Percentiles rank a stretch among this genome's conserved stretches.
Conservation (phyloP, 2,797 vertebrate genomes). For the Cyclopterus lumpus region DNA sequence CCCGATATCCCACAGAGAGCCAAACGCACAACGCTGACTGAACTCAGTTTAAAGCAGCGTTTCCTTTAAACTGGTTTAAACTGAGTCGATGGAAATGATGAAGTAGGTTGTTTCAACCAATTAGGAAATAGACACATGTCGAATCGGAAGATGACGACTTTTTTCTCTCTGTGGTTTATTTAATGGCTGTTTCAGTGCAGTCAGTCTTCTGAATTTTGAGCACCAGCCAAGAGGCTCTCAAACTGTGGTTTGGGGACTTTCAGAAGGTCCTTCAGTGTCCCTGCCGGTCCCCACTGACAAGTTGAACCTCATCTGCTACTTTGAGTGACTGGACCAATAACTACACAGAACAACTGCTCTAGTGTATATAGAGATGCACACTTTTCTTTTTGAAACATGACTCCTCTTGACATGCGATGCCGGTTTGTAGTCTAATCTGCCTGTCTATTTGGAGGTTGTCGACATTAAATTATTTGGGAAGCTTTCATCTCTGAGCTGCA, state of each 20-base stretch:
- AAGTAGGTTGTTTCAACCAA: too few species aligned
- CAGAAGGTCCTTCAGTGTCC: neutral
- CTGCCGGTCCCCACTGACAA: neutral
- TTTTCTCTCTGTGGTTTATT: constrained; percentile 2
- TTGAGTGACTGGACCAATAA: neutral
- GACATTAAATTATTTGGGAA: neutral
- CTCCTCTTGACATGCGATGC: neutral
- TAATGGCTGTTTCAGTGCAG: neutral
- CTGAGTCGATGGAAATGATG: neutral
- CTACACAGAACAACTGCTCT: neutral
- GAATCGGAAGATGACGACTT: neutral
- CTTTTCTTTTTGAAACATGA: neutral
- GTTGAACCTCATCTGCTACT: neutral
- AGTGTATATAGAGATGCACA: neutral
- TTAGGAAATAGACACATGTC: too few species aligned
- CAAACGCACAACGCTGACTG: neutral
- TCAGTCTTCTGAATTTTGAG: neutral
- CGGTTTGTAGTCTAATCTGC: neutral
- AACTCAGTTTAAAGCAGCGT: neutral
- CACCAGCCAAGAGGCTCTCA: neutral
- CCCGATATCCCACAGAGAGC: neutral
- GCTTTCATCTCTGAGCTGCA: constrained; percentile 88
- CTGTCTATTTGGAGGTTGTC: neutral
- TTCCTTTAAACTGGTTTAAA: neutral
- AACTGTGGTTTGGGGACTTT: constrained; percentile 9